phyloP scores from a whole-genome alignment of 2,888 invertebrate species.

The Belgica antarctica region DNA sequence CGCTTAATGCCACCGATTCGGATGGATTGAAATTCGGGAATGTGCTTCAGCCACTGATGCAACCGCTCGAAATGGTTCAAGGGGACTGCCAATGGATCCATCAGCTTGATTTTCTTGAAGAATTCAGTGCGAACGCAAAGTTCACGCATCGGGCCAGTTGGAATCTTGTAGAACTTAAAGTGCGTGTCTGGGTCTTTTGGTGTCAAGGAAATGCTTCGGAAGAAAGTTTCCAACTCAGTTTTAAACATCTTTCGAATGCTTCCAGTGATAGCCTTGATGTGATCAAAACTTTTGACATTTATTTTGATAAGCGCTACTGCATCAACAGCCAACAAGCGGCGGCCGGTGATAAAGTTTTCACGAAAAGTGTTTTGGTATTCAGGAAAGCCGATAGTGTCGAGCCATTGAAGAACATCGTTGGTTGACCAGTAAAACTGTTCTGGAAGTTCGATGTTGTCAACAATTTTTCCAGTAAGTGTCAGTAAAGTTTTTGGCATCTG shows the following conservation, averaged over 20 bases:
- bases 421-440: conserved; percentile 57
- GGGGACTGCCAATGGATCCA: conserved; percentile 54
- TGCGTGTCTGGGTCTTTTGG: conserved; percentile 55
- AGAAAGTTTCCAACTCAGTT: conserved; percentile 55
- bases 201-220: conserved; percentile 53
- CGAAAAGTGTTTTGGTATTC: conserved; percentile 57
- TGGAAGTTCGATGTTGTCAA: conserved; percentile 55
- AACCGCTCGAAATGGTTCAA: conserved; percentile 58
- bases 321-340: conserved; percentile 56
- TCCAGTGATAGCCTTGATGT: conserved; percentile 54
- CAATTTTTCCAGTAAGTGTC: conserved; percentile 47
- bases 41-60: conserved; percentile 48
- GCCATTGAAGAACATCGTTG: conserved; percentile 57
- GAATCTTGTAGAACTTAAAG: conserved; percentile 58
- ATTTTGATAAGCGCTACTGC: conserved; percentile 56
- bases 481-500: no score
- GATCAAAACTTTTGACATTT: conserved; percentile 56
- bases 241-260: conserved; percentile 54
- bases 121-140: conserved; percentile 56
- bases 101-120: conserved; percentile 58
- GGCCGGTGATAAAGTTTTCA: conserved; percentile 56
- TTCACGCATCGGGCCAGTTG: conserved; percentile 58
- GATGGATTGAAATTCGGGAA: conserved; percentile 46
- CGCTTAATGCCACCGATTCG: conserved; percentile 47
- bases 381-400: conserved; percentile 56